These are phyloP conservation scores for Falco rusticolus DNA, from an alignment of 2,797 vertebrate genomes.

Conservation along the genomic window DNA sequence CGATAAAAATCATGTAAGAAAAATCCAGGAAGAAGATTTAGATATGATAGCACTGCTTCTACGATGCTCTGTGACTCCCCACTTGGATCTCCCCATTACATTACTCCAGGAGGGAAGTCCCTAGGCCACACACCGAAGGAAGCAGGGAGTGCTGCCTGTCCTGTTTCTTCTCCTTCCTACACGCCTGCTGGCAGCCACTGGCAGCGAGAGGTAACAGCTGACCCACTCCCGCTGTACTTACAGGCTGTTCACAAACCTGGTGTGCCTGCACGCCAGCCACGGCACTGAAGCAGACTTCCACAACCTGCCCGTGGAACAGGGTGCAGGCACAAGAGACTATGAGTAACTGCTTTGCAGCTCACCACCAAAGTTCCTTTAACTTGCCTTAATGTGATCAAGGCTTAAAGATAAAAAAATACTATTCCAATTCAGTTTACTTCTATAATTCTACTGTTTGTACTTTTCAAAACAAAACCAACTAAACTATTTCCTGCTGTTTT, in stretches of 20 bases:
- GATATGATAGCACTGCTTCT: fast-evolving
- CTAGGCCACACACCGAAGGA: fast-evolving
- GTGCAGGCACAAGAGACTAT: background rate
- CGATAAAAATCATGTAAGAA: background rate
- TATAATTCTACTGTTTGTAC: background rate
- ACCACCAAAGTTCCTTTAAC: background rate
- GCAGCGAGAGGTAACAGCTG: background rate
- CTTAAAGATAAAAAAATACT: background rate
- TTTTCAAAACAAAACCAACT: background rate
- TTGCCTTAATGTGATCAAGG: background rate
- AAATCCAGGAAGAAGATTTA: background rate
- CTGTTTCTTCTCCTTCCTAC: background rate
- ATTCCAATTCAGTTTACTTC: background rate
- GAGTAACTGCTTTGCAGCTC: background rate
- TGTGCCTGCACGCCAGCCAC: fast-evolving
- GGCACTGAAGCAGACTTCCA: background rate
- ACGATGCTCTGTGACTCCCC: background rate
- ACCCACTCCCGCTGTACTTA: background rate
- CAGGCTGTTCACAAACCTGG: background rate
- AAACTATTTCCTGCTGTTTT: background rate
- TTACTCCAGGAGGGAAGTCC: background rate
- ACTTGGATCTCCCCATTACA: background rate
- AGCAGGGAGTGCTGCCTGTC: background rate
- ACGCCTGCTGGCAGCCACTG: background rate
- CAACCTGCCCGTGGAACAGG: fast-evolving